Percentiles rank a stretch among this genome's conserved stretches.
phyloP scores from a whole-genome alignment of 2,888 invertebrate genomes.

The Troglohyphantes excavatus region DNA sequence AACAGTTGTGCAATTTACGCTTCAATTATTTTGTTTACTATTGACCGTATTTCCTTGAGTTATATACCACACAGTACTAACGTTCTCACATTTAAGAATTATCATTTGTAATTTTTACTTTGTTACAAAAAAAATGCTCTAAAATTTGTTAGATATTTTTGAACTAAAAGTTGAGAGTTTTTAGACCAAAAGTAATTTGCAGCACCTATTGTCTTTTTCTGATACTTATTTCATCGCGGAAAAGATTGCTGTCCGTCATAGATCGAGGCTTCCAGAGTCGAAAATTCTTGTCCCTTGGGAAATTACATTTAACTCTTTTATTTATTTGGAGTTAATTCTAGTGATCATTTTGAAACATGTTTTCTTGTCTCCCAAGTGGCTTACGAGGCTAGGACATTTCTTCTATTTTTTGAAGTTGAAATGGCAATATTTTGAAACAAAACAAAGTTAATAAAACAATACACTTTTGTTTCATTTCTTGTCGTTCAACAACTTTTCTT shows the following conservation, averaged over 20 bases:
- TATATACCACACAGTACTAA: no score
- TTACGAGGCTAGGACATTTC: background rate
- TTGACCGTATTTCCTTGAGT: no score
- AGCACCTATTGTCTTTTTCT: background rate
- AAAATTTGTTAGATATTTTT: no score
- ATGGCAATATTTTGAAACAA: background rate
- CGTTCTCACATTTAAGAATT: no score
- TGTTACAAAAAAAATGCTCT: no score
- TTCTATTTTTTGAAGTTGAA: background rate
- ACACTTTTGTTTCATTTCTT: no score
- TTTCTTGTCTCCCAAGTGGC: conserved; percentile 33
- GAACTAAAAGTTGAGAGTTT: no score
- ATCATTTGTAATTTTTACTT: no score
- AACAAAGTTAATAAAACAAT: background rate
- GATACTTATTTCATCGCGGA: conserved; percentile 17
- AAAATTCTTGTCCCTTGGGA: conserved; percentile 26
- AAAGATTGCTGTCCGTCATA: conserved; percentile 17
- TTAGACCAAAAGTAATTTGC: background rate
- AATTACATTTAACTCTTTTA: conserved; percentile 43
- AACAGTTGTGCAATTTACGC: no score
- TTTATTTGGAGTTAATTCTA: conserved; percentile 34
- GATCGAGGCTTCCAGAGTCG: conserved; percentile 25
- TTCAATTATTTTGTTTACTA: no score
- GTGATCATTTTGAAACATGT: conserved; percentile 34
- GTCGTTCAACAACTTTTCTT: no score